Base-by-base conservation (phyloP, 2,888 invertebrate species). In the Criorhina ranunculi region DNA sequence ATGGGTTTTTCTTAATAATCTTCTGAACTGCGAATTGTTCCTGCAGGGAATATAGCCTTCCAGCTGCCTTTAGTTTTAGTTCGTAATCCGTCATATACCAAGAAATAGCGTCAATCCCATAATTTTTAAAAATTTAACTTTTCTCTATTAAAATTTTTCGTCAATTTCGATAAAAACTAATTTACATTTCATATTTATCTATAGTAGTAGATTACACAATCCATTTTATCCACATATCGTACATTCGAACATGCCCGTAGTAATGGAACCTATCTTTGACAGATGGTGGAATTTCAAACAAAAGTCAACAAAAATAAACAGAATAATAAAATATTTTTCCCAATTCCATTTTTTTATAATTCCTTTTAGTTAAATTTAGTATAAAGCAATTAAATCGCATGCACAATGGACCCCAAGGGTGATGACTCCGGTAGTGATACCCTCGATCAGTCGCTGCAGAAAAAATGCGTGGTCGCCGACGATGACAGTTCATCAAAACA, bases 391-490 rank as follows among this genome's bases (percentile, higher is more conserved):
- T 59, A 55, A 70, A 80, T 2, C 62, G 66, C 64, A 76, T 85
- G 80, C 81, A 81, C 86, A 86, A 90, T 90, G 90, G 90, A 90
- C 88, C 87, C 87, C 55, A 90, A 90, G 86, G 90, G 89, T 79
- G 89, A 89, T 87, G 91, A 90, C 83, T 90, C 90, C 29, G 90
- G 90, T 83, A 90, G 90, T 72, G 90, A 90, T 86, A 89, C 91
- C 76, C 88, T 90, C 87, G 90, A 90, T 80, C 90, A 89, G 87
- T 90, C 90, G 67, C 87, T 90, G 88, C 90, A 89, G 79, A 88
- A 88, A 64, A 90, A 90, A 87, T 90, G 90, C 73, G 90, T 90
- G 75, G 90, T 90, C 86, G 87, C 88, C 76, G 88, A 88, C 60
- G 81, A 80, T 85, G 85, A 85, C 85, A 85, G 80, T 80, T 85